Conservation (phyloP, 1,140 invertebrate species). For the Mesaphorura yosii region DNA sequence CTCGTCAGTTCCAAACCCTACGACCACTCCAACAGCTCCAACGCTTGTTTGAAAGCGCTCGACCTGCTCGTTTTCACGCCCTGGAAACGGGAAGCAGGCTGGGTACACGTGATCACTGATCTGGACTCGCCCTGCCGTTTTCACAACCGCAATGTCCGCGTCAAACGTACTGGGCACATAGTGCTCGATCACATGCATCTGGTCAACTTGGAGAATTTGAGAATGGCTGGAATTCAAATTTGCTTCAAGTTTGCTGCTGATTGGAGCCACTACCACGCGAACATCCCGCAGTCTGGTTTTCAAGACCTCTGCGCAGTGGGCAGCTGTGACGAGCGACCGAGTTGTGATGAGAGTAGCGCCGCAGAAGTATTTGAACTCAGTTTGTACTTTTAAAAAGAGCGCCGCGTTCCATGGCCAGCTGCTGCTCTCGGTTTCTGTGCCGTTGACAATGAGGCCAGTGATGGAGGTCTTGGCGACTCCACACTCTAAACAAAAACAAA, state of each 20-base stretch:
- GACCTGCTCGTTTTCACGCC: neutral
- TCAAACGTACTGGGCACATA: neutral
- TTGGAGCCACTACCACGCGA: neutral
- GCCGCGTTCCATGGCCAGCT: neutral
- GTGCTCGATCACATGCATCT: neutral
- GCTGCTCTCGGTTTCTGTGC: neutral
- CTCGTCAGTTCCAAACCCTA: neutral
- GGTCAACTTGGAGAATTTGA: neutral
- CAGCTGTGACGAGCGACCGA: neutral
- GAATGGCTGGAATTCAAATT: neutral
- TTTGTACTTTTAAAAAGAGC: neutral
- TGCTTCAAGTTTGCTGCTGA: neutral
- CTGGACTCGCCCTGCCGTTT: neutral
- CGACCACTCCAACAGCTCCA: neutral
- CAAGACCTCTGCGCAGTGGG: neutral
- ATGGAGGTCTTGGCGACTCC: neutral
- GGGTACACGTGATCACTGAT: neutral
- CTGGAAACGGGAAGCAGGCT: neutral
- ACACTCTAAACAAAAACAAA: too few relatives aligned
- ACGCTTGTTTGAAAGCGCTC: neutral
- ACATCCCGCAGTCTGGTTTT: neutral
- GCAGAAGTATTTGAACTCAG: neutral
- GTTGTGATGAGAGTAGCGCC: neutral
- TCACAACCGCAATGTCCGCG: neutral
- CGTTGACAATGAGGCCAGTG: neutral